Base-by-base conservation (phyloP, 2,888 invertebrate genomes). In the Ptychoptera contaminata region DNA sequence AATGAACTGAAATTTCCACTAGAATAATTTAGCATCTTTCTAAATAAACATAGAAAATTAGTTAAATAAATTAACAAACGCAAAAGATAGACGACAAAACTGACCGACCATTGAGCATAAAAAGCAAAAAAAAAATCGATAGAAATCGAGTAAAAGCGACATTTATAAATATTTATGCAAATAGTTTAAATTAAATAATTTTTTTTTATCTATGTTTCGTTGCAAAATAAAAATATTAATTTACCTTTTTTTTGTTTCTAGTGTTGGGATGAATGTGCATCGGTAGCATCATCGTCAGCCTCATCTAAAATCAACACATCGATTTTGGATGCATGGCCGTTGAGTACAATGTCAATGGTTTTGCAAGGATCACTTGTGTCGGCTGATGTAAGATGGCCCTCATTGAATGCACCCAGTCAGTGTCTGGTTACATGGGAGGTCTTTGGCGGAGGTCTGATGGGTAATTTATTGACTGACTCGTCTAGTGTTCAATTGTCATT, bases 341-440 rank as follows among this genome's bases (percentile, higher is more conserved):
- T 65, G 46, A 55, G 58, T 38, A 59, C 63, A 2, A 61, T 62
- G 8, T 57, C 61, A 15, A 63, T 65, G 57, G 54, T 62, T 40
- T 62, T 60, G 23, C 64, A 64, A 50, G 65, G 61, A 36, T 60
- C 63, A 8, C 48, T 65, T 40, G 65, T 65, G 2, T 53, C 65
- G 35, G 63, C 63, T 29, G 64, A 65, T 54, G 62, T 65, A 40
- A 59, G 63, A 31, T 65, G 65, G 65, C 56, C 58, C 14, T 60
- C 62, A 43, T 46, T 57, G 6, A 56, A 53, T 45, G 52, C 53
- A 45, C 58, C 58, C 23, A 58, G 54, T 48, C 64, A 65, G 50
- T 65, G 64, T 50, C 53, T 65, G 49, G 63, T 65, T 48, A 65
- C 65, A 43, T 65, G 64, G 64, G 64, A 65, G 52, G 63, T 65